Base-by-base conservation (phyloP, 2,888 invertebrate species). In the Eupithecia exiguata region DNA sequence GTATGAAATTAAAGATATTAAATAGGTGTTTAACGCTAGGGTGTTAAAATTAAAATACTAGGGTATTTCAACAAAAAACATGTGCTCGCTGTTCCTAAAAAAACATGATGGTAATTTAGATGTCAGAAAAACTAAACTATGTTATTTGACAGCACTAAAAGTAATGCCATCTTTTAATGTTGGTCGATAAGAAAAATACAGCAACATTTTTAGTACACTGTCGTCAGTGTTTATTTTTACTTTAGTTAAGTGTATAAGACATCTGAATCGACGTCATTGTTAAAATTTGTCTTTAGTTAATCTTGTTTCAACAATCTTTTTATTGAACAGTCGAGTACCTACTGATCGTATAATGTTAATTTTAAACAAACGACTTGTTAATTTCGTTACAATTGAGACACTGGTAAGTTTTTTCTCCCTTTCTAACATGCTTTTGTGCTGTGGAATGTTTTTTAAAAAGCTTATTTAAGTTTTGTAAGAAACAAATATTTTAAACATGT, bases 351-450 rank as follows among this genome's bases (percentile, higher is more conserved):
- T 53, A 12, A 25, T 21, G 12, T 21, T 21, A 58, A 25, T 12
- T 25, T 21, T 21, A 58, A 25, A 5, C 5, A 25, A 25, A 25
- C 1, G 10, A 58, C 58, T 21, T 53, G 5, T 25, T 0, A 58
- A 58, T 58, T 5, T 14, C 25, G 58, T 14, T 25, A 25, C 58
- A 53, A 21, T 21, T 53, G 58, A 58, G 25, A 25, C 58, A 25
- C 70, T 68, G 80, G 80, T 80, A 78, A 83, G 79, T 79, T 81
- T 80, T 30, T 82, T 79, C n/a, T 40, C 38, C 66, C 66, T 79
- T 83, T 72, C 80, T 80, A 88, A 88, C 87, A 81, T 77, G 78
- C 81, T 90, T 88, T 85, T 84, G 90, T 91, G 81, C 78, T 80
- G 84, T 89, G 86, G 88, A 88, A 87, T 89, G 90, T 81, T 74